Conservation (phyloP, 2,888 invertebrate genomes). For the Eucriotettix oculatus region DNA sequence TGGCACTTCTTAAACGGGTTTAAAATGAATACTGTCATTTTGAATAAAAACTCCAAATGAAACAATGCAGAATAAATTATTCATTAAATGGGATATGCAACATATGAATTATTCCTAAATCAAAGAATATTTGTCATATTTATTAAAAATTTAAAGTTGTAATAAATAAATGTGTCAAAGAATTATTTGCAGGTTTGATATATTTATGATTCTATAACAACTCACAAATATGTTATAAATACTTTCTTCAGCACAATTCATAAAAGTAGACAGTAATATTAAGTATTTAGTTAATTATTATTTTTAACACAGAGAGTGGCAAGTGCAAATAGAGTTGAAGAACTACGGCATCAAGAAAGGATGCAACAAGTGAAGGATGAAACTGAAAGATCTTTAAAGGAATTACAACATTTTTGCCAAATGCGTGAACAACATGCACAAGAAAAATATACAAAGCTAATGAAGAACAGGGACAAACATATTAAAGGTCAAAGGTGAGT, state of each 20-base stretch:
- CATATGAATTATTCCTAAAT: too few species aligned
- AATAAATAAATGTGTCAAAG: neutral
- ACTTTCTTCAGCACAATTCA: too few species aligned
- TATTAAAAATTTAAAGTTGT: too few species aligned
- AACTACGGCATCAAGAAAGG: slow-evolving; percentile 16
- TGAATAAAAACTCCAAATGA: too few species aligned
- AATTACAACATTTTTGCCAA: slow-evolving; percentile 7
- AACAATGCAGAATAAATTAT: too few species aligned
- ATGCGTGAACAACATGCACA: slow-evolving; percentile 8
- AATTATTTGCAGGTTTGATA: too few species aligned
- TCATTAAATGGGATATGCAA: too few species aligned
- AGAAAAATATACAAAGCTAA: slow-evolving; percentile 3
- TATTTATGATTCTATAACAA: neutral
- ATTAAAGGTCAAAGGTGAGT: slow-evolving; percentile 10
- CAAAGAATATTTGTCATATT: too few species aligned
- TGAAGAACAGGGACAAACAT: slow-evolving; percentile 8
- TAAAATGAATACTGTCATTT: too few species aligned
- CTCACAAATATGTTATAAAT: neutral
- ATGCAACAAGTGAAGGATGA: slow-evolving; percentile 9
- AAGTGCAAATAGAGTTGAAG: slow-evolving; percentile 17
- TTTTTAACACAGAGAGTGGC: slow-evolving; percentile 15
- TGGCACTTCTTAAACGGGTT: too few species aligned
- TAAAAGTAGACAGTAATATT: too few species aligned
- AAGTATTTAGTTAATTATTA: neutral
- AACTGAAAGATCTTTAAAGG: slow-evolving; percentile 9